Conservation (phyloP, 2,888 invertebrate genomes). For the Dryobota labecula region DNA sequence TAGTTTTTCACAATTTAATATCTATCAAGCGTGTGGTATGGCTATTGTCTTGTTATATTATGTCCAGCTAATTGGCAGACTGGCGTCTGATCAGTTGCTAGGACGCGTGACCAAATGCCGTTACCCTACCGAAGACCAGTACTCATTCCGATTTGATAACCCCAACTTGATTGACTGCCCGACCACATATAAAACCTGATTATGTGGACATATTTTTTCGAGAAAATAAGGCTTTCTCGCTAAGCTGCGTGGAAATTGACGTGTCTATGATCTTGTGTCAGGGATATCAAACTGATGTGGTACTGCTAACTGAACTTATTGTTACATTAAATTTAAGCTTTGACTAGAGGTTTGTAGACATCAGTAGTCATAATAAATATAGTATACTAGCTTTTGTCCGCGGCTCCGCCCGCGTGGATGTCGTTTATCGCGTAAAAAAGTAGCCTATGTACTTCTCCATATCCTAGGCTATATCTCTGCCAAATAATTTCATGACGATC, state of each 20-base stretch:
- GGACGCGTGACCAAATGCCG: slow-evolving; percentile 75
- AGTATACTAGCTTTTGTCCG: no score
- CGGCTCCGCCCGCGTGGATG: no score
- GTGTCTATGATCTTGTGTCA: slow-evolving; percentile 25
- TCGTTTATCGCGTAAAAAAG: no score
- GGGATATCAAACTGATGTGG: slow-evolving; percentile 19
- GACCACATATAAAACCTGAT: slow-evolving; percentile 65
- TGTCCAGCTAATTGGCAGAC: slow-evolving; percentile 54
- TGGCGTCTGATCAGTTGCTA: slow-evolving; percentile 64
- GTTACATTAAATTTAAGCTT: slow-evolving; percentile 14
- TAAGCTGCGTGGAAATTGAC: slow-evolving; percentile 41
- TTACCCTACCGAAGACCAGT: slow-evolving; percentile 74
- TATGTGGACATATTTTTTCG: slow-evolving; percentile 49
- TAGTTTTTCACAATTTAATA: slow-evolving; percentile 41
- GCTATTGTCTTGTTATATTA: slow-evolving; percentile 36
- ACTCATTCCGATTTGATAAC: slow-evolving; percentile 78
- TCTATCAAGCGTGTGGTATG: slow-evolving; percentile 40
- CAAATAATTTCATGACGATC: no score
- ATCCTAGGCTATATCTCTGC: no score
- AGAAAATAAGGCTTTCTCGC: slow-evolving; percentile 31
- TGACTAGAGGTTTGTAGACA: background rate
- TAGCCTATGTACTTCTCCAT: no score
- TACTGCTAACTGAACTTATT: slow-evolving; percentile 15
- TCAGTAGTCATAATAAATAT: slow-evolving; percentile 1
- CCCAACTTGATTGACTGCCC: slow-evolving; percentile 67